Percentiles rank a stretch among this genome's conserved stretches.
phyloP scores from a whole-genome alignment of 1,140 invertebrate species.

The Macrobrachium nipponense region DNA sequence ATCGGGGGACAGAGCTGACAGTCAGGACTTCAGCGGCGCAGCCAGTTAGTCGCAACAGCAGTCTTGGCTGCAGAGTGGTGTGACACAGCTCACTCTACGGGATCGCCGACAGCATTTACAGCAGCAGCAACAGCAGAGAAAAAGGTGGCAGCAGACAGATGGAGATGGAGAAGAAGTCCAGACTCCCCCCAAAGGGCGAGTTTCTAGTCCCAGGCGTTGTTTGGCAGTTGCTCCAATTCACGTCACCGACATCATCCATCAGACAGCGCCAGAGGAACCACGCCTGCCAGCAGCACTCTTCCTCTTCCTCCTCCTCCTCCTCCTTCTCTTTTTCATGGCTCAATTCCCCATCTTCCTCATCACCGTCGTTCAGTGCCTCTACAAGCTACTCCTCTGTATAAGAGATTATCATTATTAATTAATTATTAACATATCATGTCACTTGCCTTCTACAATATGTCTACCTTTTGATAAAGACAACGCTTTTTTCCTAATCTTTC shows the following conservation, averaged over 20 bases:
- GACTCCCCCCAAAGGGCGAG: constrained; percentile 27
- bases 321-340: constrained; percentile 50
- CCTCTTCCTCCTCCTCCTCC: constrained; percentile 49
- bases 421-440: too few species aligned
- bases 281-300: constrained; percentile 45
- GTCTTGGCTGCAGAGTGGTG: too few species aligned
- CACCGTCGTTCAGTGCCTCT: constrained; percentile 38
- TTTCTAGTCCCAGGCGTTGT: constrained; percentile 43
- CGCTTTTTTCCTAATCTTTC: too few species aligned
- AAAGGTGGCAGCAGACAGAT: neutral
- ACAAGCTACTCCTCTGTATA: constrained; percentile 51
- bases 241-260: constrained; percentile 15
- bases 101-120: neutral
- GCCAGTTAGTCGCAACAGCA: too few species aligned
- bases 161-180: constrained; percentile 2
- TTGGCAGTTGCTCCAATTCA: constrained; percentile 37
- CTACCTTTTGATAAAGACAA: too few species aligned
- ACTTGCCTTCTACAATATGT: too few species aligned
- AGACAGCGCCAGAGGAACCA: constrained; percentile 22
- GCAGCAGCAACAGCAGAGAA: neutral
- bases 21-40: constrained; percentile 1
- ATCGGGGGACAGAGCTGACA: constrained; percentile 64
- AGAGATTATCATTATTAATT: neutral
- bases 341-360: constrained; percentile 46
- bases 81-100: too few species aligned